Base-by-base conservation (phyloP, 1,140 invertebrate genomes). In the Chionoecetes opilio region DNA sequence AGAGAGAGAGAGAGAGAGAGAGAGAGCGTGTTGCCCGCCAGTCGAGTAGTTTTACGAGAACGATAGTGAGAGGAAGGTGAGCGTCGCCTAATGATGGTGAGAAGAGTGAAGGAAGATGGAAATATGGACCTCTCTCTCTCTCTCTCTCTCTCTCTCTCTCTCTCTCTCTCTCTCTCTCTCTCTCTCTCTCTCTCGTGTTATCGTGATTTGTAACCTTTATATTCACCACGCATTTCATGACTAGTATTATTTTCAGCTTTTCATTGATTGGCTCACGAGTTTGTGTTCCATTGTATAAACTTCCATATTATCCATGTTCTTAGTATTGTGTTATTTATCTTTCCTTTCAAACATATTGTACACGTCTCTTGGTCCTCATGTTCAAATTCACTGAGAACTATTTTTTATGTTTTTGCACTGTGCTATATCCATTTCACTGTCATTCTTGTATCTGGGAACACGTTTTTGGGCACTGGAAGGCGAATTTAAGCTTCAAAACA, bases 181-280 rank as follows among this genome's bases (percentile, higher is more conserved):
- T 90, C 88, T 90, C 88, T 90, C 88, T 90, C 88, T 90, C 88
- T 90, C 88, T 90, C 37, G 41, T 38, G n/a, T 41, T 90, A 21
- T 90, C 37, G 21, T 5, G 21, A 35, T 88, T 37, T 88, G 14
- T 88, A 21, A n/a, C 37, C 86, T 32, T 34, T 88, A 32, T 31
- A 32, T 88, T 37, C 37, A 21, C 37, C 86, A 35, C 86, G 26
- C 86, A n/a, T 34, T 34, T 38, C 37, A 14, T 88, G n/a, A n/a
- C n/a, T n/a, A n/a, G n/a, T n/a, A n/a, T n/a, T n/a, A n/a, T 9
- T 88, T 9, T 88, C 29, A 35, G 1, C 37, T 38, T 88, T 31
- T 90, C 34, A n/a, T n/a, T n/a, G n/a, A n/a, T n/a, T n/a, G n/a
- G n/a, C n/a, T 90, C 37, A 11, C 31, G 17, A 26, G 29, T 5